These are phyloP conservation scores for Zosterops borbonicus DNA, from an alignment of 2,113 vertebrate genomes.

Conservation along the genomic window DNA sequence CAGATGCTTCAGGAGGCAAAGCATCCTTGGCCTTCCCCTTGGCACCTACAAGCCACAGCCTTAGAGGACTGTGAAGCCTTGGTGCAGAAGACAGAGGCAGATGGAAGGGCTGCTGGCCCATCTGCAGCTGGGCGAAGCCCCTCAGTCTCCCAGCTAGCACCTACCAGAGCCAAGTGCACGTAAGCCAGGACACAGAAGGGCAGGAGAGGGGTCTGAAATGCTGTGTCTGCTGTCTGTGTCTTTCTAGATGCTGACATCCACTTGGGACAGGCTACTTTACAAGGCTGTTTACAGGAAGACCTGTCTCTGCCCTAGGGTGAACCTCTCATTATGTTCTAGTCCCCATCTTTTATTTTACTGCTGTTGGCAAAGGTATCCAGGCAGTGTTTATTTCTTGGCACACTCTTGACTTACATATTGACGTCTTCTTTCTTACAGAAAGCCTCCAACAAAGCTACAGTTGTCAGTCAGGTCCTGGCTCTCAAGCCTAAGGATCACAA, in stretches of 20 bases:
- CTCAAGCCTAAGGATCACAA: neutral
- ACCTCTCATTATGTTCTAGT: neutral
- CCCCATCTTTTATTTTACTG: neutral
- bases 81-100: rapidly evolving
- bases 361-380: neutral
- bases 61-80: neutral
- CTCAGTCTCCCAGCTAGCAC: neutral
- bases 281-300: neutral
- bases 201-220: neutral
- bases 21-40: neutral
- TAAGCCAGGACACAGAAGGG: neutral
- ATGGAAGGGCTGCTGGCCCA: neutral
- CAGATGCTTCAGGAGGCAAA: neutral
- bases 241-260: neutral
- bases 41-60: neutral
- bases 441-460: neutral
- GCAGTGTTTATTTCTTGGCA: neutral
- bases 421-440: neutral
- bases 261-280: neutral
- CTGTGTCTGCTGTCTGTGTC: neutral
- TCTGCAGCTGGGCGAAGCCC: neutral
- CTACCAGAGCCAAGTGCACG: rapidly evolving
- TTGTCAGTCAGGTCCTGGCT: neutral
- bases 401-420: neutral
- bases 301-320: neutral